A percentile compares a stretch with the other conserved stretches of the same genome.
phyloP scores from a whole-genome alignment of 2,113 vertebrate genomes.

The Hippocampus barbouri region DNA sequence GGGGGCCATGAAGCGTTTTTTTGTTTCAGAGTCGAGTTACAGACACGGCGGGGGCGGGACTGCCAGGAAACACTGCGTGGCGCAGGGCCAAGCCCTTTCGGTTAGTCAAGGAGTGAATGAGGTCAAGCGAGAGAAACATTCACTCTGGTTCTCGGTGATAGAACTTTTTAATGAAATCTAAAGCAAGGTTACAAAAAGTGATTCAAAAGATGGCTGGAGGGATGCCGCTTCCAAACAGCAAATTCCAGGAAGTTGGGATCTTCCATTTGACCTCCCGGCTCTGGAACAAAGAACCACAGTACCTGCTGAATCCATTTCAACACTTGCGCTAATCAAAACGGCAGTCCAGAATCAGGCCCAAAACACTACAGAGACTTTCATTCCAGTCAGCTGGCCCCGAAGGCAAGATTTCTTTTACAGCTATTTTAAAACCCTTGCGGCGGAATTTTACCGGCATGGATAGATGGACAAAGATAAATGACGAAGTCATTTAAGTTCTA shows the following conservation, averaged over 20 bases:
- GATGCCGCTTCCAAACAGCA: constrained; percentile 88
- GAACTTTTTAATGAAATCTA: constrained; percentile 23
- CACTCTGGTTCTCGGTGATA: constrained; percentile 1
- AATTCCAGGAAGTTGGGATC: constrained; percentile 86
- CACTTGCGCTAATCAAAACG: too few relatives aligned
- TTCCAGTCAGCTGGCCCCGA: too few relatives aligned
- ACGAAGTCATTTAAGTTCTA: too few relatives aligned
- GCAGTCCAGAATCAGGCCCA: too few relatives aligned
- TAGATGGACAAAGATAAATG: too few relatives aligned
- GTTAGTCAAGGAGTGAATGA: constrained; percentile 17
- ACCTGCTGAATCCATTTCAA: too few relatives aligned
- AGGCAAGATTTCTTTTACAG: too few relatives aligned
- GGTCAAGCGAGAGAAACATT: constrained; percentile 6
- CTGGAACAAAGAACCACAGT: constrained; percentile 33
- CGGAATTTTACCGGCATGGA: too few relatives aligned
- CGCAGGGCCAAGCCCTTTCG: constrained; percentile 51
- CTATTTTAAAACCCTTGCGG: too few relatives aligned
- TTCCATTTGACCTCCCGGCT: constrained; percentile 74
- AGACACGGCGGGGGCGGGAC: constrained; percentile 30
- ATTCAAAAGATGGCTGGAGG: constrained; percentile 87
- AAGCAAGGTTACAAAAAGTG: background rate
- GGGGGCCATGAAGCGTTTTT: background rate
- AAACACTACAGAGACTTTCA: too few relatives aligned
- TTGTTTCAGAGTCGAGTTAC: constrained; percentile 49
- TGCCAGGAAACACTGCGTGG: constrained; percentile 57